A percentile compares a stretch with the other conserved stretches of the same genome.
Conservation (phyloP, 2,797 vertebrate genomes). For the Acomys russatus region DNA sequence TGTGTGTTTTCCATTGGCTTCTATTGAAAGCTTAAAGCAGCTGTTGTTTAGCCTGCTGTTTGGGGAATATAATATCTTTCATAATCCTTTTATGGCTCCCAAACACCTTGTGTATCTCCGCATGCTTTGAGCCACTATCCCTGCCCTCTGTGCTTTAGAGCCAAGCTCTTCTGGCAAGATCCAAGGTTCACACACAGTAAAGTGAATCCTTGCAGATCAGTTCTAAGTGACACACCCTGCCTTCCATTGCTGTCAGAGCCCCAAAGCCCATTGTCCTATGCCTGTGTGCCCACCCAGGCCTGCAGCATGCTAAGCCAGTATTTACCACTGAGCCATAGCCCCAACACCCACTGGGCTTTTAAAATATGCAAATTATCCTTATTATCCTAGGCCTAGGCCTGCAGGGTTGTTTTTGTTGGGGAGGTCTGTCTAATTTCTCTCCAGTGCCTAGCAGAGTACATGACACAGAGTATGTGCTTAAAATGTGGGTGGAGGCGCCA, state of each 20-base stretch:
- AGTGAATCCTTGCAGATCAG: not conserved
- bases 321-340: not conserved
- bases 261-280: not conserved
- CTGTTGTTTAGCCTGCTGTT: conserved; percentile 86
- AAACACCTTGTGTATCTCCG: conserved; percentile 78
- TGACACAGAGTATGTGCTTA: conserved; percentile 22
- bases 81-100: conserved; percentile 86
- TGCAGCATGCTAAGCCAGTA: not conserved
- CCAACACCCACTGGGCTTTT: conserved; percentile 15
- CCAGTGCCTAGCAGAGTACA: not conserved
- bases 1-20: conserved; percentile 83
- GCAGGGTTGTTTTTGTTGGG: not conserved
- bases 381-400: not conserved
- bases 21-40: conserved; percentile 83
- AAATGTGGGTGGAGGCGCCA: not conserved
- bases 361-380: not conserved
- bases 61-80: conserved; percentile 84
- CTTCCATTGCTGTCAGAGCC: not conserved
- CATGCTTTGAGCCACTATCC: conserved; percentile 52
- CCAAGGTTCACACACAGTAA: not conserved
- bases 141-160: conserved; percentile 44
- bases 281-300: not conserved
- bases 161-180: not conserved
- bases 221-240: conserved; percentile 40
- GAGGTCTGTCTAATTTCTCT: conserved; percentile 20